These are phyloP conservation scores for Garrulus glandarius DNA, from an alignment of 2,797 vertebrate genomes.

Conservation along the genomic window DNA sequence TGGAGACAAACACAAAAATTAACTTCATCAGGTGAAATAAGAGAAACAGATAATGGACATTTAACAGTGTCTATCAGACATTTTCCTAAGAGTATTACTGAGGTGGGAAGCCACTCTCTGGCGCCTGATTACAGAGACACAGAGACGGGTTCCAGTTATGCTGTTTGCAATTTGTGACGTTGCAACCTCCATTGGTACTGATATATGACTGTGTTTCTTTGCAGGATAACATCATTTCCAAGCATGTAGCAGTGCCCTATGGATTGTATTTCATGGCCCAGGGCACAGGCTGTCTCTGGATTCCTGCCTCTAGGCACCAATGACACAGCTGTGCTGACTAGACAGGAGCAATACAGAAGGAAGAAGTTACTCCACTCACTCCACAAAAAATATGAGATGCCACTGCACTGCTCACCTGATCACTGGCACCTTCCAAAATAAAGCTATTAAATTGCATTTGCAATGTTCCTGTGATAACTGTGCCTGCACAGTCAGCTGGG, in stretches of 20 bases:
- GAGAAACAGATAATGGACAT: neutral
- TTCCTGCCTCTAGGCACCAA: neutral
- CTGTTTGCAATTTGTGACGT: neutral
- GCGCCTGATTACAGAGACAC: neutral
- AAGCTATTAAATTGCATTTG: neutral
- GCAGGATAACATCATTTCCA: neutral
- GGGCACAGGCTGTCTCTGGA: neutral
- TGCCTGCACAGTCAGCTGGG: slow-evolving; percentile 25
- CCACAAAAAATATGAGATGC: neutral
- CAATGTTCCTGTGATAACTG: neutral
- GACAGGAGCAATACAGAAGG: neutral
- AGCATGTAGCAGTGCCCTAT: neutral
- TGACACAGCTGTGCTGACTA: neutral
- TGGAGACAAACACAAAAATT: neutral
- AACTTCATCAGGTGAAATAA: neutral
- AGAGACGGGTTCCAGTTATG: neutral
- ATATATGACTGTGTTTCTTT: neutral
- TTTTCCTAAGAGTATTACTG: neutral
- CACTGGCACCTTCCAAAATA: neutral
- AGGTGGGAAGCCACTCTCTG: neutral
- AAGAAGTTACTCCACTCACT: neutral
- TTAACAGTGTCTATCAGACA: neutral
- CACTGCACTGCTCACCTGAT: neutral
- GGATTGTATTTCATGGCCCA: neutral
- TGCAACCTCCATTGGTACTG: neutral